These are phyloP conservation scores for Hydrolagus affinis DNA, from an alignment of 2,113 vertebrate species.

Conservation along the genomic window DNA sequence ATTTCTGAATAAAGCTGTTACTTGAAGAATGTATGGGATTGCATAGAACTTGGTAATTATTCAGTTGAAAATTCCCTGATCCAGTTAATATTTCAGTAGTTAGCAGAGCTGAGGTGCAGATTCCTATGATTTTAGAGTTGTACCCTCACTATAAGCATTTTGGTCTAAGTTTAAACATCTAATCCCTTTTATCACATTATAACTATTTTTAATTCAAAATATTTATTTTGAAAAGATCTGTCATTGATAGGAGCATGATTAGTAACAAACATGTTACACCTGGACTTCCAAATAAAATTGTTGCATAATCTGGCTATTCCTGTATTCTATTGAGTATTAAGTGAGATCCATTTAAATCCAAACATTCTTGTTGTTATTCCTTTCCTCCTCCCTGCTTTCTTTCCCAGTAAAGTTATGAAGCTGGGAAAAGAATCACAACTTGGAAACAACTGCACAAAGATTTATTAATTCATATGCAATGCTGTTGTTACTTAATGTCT, in stretches of 20 bases:
- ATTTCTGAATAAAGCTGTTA: background rate
- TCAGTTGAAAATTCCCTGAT: constrained; percentile 5
- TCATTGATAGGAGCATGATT: background rate
- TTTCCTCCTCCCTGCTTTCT: background rate
- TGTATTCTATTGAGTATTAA: background rate
- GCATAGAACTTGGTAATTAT: background rate
- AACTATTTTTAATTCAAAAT: background rate
- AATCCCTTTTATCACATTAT: background rate
- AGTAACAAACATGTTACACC: background rate
- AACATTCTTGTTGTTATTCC: background rate
- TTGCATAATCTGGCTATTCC: background rate
- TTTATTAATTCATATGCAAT: too few relatives aligned
- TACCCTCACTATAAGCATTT: background rate
- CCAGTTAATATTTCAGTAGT: too few relatives aligned
- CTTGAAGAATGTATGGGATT: background rate
- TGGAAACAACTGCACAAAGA: too few relatives aligned
- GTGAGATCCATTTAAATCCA: background rate
- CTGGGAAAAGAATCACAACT: too few relatives aligned
- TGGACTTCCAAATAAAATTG: background rate
- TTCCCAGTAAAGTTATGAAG: background rate
- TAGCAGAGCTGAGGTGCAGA: too few relatives aligned
- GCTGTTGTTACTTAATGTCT: too few relatives aligned
- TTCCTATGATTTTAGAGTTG: too few relatives aligned
- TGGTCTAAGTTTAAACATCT: background rate
- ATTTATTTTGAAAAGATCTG: constrained; percentile 5